Evolutionary conservation across 1,140 invertebrate species (phyloP), one percentile per base, ranked within the genome.

Genomic region (Patella vulgata): DNA sequence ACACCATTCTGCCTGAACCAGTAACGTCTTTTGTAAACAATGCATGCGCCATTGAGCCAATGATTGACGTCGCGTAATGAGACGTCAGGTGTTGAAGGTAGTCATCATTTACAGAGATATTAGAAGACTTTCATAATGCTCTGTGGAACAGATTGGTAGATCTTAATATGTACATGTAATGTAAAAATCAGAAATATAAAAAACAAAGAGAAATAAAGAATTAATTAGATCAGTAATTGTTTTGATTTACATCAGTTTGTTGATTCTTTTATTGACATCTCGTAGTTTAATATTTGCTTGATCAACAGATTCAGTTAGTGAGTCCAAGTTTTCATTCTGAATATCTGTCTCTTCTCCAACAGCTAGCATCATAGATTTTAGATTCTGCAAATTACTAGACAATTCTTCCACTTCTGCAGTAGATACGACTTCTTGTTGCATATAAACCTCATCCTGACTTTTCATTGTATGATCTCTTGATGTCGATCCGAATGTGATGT

Each of bases 361-460:
- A 28, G 52, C 50, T 14, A 68, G 19, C 8, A 68, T 68, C 17
- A 73, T 42, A 21, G 61, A 53, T 54, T 65, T 70, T 17, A 73
- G 42, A 51, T 70, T 61, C 23, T 33, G 30, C 30, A 73, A 25
- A 12, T 55, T 60, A 1, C 48, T 27, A 36, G 59, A 55, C 12
- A 73, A 17, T 54, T 73, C 68, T 9, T 57, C 31, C 2, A 68
- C 64, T 47, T 73, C 71, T 47, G 53, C 43, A 31, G 70, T 68
- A 33, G 31, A 63, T 6, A 72, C 60, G 8, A 70, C 54, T 12
- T 64, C 39, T 25, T 63, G 28, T 14, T 30, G 11, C 28, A n/a
- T 52, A 11, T 4, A 43, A 9, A 23, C 40, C 36, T 56, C n/a
- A 33, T 21, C 12, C 5, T 39, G 33, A 17, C 5, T 39, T 8